These are phyloP conservation scores for Heliconius ismenius DNA, from an alignment of 2,888 invertebrate species.

Conservation along the genomic window DNA sequence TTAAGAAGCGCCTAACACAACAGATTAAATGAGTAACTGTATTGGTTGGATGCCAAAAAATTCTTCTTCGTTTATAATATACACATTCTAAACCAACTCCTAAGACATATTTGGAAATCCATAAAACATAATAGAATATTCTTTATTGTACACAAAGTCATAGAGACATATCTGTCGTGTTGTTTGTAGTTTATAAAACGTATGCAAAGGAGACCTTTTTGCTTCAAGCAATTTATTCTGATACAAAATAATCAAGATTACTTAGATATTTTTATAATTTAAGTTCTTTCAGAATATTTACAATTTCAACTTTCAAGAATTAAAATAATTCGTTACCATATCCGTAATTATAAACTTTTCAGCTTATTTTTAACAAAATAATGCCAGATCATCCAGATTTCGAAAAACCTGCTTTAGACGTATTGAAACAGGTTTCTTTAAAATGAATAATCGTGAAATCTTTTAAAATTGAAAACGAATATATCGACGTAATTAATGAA, in stretches of 20 bases:
- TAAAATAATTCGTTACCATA: too few species aligned
- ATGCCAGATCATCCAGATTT: background rate
- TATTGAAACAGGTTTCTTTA: background rate
- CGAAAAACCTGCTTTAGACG: background rate
- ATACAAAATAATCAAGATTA: too few species aligned
- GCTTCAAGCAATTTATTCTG: too few species aligned
- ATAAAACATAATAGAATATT: background rate
- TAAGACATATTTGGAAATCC: background rate
- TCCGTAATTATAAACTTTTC: background rate
- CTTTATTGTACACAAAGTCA: background rate
- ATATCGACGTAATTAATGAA: background rate
- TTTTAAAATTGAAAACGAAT: background rate
- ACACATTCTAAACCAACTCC: background rate
- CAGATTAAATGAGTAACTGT: background rate
- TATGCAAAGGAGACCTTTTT: too few species aligned
- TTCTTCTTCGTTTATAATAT: background rate
- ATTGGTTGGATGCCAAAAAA: slow-evolving; percentile 8
- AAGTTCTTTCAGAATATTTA: too few species aligned
- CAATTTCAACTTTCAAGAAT: too few species aligned
- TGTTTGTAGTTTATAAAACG: too few species aligned
- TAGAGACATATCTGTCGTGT: too few species aligned
- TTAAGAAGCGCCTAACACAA: slow-evolving; percentile 8
- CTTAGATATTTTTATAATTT: too few species aligned
- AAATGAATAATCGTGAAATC: background rate
- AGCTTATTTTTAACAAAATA: background rate